Conservation (phyloP, 2,797 vertebrate species). For the Rhyacichthys aspro region DNA sequence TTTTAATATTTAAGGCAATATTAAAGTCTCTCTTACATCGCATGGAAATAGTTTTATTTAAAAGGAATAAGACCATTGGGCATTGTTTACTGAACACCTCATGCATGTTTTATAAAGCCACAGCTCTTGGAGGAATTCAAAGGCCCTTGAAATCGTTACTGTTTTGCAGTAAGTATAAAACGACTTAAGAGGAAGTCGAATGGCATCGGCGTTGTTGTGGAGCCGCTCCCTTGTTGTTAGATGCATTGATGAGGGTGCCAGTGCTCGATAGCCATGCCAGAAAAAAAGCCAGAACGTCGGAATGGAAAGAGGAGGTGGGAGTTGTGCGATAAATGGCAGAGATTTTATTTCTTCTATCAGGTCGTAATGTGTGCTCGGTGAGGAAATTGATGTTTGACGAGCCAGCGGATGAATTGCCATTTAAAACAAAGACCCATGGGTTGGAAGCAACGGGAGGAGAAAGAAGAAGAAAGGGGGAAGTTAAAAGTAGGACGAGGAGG, state of each 20-base stretch:
- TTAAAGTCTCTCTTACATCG: conserved; percentile 86
- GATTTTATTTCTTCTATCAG: conserved; percentile 79
- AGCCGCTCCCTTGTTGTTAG: conserved; percentile 72
- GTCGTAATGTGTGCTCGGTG: conserved; percentile 79
- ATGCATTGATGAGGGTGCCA: conserved; percentile 73
- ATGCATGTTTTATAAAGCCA: conserved; percentile 86
- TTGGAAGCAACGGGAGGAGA: conserved; percentile 50
- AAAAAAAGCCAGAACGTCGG: conserved; percentile 30
- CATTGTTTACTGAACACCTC: conserved; percentile 88
- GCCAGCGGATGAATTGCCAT: conserved; percentile 77
- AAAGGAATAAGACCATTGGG: conserved; percentile 89
- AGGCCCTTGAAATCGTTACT: conserved; percentile 82
- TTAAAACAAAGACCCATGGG: conserved; percentile 77
- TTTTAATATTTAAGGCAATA: conserved; percentile 92
- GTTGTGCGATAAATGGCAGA: conserved; percentile 72
- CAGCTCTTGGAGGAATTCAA: conserved; percentile 82
- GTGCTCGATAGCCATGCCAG: conserved; percentile 63
- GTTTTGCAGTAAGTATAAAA: conserved; percentile 84
- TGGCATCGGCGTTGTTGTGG: conserved; percentile 74
- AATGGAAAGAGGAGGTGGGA: conserved; percentile 31
- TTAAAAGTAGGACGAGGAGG: conserved; percentile 67
- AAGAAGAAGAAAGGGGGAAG: conserved; percentile 38
- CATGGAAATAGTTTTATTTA: conserved; percentile 88
- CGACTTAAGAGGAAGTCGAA: conserved; percentile 81
- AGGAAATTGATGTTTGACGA: conserved; percentile 82